Evolutionary conservation across 2,797 vertebrate genomes (phyloP).

Genomic region (Cephalopachus bancanus): DNA sequence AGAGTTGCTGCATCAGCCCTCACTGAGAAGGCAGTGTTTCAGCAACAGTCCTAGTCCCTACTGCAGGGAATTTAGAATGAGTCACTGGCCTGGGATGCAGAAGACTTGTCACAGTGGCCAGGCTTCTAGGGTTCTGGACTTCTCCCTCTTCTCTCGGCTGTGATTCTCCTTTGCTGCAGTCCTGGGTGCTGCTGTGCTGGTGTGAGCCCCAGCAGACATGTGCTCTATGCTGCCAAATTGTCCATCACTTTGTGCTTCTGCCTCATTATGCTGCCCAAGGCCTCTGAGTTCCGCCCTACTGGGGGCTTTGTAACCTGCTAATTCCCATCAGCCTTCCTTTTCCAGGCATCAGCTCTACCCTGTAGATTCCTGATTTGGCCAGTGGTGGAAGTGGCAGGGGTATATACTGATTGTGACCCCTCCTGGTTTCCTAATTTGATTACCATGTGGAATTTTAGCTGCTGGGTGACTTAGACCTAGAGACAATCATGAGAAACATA

Average conservation of each 20-base stretch:
- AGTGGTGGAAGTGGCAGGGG: not conserved
- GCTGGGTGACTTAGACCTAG: too few species aligned
- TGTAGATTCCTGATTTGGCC: not conserved
- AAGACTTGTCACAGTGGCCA: too few species aligned
- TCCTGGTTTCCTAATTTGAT: too few species aligned
- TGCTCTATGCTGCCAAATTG: not conserved
- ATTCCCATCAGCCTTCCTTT: not conserved
- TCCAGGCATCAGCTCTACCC: not conserved
- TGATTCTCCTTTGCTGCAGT: not conserved
- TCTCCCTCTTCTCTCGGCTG: not conserved
- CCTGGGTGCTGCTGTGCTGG: not conserved
- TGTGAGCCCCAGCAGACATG: not conserved
- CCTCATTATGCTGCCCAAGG: not conserved
- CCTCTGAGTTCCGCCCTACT: not conserved
- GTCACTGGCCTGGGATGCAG: not conserved
- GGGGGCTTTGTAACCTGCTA: not conserved
- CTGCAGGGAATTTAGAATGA: not conserved
- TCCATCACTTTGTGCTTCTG: not conserved
- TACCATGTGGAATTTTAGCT: too few species aligned
- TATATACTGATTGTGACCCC: not conserved
- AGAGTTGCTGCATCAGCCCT: not conserved
- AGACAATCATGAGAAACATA: too few species aligned
- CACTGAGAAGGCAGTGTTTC: not conserved
- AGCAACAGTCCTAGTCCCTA: rapidly evolving
- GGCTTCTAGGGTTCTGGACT: not conserved